Base-by-base conservation (phyloP, 2,888 invertebrate genomes). In the Dryobotodes eremita region DNA sequence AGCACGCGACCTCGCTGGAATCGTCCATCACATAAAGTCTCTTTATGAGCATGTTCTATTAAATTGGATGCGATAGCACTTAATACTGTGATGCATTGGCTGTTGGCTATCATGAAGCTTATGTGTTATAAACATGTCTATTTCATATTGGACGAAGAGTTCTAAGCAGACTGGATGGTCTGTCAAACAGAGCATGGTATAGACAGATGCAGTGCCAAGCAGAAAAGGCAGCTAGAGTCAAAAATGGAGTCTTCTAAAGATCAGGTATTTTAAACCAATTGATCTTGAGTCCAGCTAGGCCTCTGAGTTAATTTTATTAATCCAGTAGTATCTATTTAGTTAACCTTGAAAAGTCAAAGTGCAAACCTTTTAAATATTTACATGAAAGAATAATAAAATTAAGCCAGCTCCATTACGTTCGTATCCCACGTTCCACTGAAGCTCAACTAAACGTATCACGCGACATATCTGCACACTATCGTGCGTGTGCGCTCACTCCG, bases 401-500 rank as follows among this genome's bases (percentile, higher is more conserved):
- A 66, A 26, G 15, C 17, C 15, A 53, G 50, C 36, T 26, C 65
- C 42, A 71, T 74, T 66, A 71, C 62, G 13, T 61, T 62, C 26
- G 6, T 53, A 71, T 17, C 61, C 61, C 64, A 61, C 53, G 68
- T 65, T 42, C 71, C 26, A 59, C 55, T 48, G 72, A 59, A 62
- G 50, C 62, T 55, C 23, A 57, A 73, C 71, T 71, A 69, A 83
- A 80, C 36, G 68, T 80, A 84, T 74, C 80, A 76, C 75, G 80
- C 71, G 84, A 85, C 85, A 80, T 84, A 76, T 85, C 80, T 61
- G 73, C 71, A 76, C 87, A 85, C 84, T 71, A 75, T 75, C 84
- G 80, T 79, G 87, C 84, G 87, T 76, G 84, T 71, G 71, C 79
- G 70, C 78, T 86, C 82, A 86, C 64, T 76, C 68, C 79, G 66